Evolutionary conservation across 2,113 vertebrate species (phyloP).

Genomic region (Myxocyprinus asiaticus): DNA sequence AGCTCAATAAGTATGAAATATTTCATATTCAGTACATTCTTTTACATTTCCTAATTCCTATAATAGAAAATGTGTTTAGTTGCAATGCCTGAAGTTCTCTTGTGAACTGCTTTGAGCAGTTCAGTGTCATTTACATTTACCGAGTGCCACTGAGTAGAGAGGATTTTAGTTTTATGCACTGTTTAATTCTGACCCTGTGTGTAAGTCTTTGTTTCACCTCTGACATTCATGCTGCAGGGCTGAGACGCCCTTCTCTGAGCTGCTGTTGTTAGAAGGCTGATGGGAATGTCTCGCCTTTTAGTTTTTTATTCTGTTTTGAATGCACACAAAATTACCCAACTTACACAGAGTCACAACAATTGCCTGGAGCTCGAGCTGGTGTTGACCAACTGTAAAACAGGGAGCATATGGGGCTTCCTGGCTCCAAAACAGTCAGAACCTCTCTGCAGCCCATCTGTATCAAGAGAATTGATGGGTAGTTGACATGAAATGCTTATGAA

Average conservation of each 20-base stretch:
- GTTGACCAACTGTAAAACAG: slow-evolving; percentile 12
- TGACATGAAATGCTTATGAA: too few species aligned
- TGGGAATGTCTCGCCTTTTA: slow-evolving; percentile 35
- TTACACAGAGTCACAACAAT: neutral
- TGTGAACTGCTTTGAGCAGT: neutral
- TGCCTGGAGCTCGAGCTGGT: slow-evolving; percentile 2
- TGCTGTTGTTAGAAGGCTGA: slow-evolving; percentile 9
- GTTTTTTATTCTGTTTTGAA: slow-evolving; percentile 5
- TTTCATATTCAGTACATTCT: too few species aligned
- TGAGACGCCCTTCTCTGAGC: neutral
- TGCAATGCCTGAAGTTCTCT: too few species aligned
- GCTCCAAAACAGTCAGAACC: neutral
- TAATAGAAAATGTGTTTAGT: too few species aligned
- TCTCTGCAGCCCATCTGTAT: neutral
- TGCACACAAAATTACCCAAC: neutral
- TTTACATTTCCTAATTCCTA: too few species aligned
- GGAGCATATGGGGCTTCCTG: neutral
- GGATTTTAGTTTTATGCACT: slow-evolving; percentile 29
- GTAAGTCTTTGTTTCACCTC: too few species aligned
- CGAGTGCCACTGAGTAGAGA: slow-evolving; percentile 27
- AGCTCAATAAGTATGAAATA: too few species aligned
- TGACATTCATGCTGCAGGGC: too few species aligned
- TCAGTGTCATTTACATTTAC: slow-evolving; percentile 30
- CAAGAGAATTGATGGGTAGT: too few species aligned
- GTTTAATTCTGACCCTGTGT: neutral